Evolutionary conservation across 2,797 vertebrate species (phyloP), one percentile per base, ranked within the genome.

Genomic region (Euphonia xanthogaster): DNA sequence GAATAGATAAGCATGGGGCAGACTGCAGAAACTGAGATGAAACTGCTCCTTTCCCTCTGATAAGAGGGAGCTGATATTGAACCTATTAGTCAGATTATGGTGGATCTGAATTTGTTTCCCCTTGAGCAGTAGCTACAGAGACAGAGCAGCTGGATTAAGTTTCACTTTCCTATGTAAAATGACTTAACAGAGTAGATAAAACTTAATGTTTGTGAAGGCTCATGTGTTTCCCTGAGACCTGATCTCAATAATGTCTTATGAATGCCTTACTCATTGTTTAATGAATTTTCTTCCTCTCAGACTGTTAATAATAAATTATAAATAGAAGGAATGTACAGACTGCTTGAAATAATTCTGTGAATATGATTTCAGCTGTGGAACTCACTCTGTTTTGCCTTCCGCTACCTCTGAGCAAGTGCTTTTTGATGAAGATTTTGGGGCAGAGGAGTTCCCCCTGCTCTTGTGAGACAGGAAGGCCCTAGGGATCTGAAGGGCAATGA

Each of bases 101-200:
- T 74, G 76, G 75, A 90, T 96, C 71, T 94, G 90, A 95, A 95
- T 87, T 94, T 9, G 4, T 95, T 96, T 96, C 82, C 87, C 86
- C 89, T 93, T 94, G 76, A 95, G 93, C 89, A 93, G 68, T 53
- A 88, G 71, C 75, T 78, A 82, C 47, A 62, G 85, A 91, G 78
- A 91, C 81, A 89, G 93, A 96, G 81, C 57, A 89, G 90, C 35
- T 68, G 72, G 90, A 96, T 97, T 96, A 96, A 89, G 72, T 95
- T 94, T 91, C 90, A 76, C 55, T 89, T 93, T 96, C 57, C 51
- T 92, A 74, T 87, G 92, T 82, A 97, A 96, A 97, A 96, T 91
- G 33, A 96, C 84, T 97, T 95, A 96, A 96, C 80, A 82, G 73
- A 62, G 37, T 82, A 95, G 95, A 94, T 95, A 95, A 96, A 96